These are phyloP conservation scores for Endomychus coccineus DNA, from an alignment of 2,888 invertebrate genomes.

Conservation along the genomic window DNA sequence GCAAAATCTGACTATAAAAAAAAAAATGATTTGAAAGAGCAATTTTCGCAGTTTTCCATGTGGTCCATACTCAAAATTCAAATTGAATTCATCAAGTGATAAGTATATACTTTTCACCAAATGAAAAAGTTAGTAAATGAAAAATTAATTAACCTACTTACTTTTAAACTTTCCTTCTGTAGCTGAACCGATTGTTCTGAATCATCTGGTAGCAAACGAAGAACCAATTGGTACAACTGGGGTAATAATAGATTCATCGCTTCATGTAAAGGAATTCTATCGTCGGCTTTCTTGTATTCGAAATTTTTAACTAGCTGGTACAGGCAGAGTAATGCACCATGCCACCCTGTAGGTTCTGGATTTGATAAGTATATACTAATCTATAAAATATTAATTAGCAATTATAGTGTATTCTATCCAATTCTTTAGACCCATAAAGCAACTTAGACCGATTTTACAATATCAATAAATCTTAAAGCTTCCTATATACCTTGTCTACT, in stretches of 20 bases:
- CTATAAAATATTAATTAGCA: slow-evolving; percentile 23
- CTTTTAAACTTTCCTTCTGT: slow-evolving; percentile 87
- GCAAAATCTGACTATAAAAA: no score
- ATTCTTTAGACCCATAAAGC: neutral
- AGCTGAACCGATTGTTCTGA: slow-evolving; percentile 82
- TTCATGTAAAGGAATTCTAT: slow-evolving; percentile 82
- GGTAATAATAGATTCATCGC: slow-evolving; percentile 93
- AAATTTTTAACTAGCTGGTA: slow-evolving; percentile 91
- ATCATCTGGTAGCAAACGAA: slow-evolving; percentile 71
- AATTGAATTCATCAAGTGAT: slow-evolving; percentile 14
- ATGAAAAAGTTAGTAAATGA: no score
- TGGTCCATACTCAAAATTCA: no score
- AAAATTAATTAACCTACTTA: no score
- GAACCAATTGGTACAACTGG: slow-evolving; percentile 78
- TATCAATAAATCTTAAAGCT: neutral
- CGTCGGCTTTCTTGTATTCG: slow-evolving; percentile 86
- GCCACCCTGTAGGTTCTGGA: slow-evolving; percentile 80
- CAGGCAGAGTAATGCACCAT: slow-evolving; percentile 83
- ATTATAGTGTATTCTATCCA: neutral
- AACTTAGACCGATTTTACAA: neutral
- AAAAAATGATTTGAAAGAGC: no score
- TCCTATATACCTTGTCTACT: slow-evolving; percentile 80
- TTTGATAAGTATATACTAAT: slow-evolving; percentile 80
- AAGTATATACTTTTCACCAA: no score
- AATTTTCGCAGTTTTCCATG: no score